Base-by-base conservation (phyloP, 2,888 invertebrate genomes). In the Amorpha juglandis region DNA sequence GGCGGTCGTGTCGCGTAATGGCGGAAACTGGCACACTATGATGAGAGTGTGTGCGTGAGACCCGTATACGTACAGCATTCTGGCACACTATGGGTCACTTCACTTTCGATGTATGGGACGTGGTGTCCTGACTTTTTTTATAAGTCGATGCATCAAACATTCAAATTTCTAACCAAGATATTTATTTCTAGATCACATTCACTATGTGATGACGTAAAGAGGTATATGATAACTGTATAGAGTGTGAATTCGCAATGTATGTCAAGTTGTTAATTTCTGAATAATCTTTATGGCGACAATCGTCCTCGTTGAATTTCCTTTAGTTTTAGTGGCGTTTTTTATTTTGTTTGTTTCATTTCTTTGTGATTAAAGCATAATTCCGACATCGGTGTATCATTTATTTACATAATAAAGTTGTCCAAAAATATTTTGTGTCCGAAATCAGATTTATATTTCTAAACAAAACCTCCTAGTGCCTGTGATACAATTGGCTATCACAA, bases 211-310 rank as follows among this genome's bases (percentile, higher is more conserved):
- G 8, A 38, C 9, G 1, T 9, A 38, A 38, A 38, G 7, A 45
- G 45, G 11, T 45, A 19, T 50, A 2, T 38, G 58, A 42, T 58
- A 42, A 19, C 7, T 19, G 16, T 42, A 21, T 38, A 4, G 6
- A n/a, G 58, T 42, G 19, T 19, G 42, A 58, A 58, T 58, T 42
- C 38, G 58, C 58, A 58, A 42, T 42, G 42, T 58, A 12, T 58
- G 58, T 58, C 38, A 58, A 42, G 58, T 58, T 58, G 38, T 19
- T 19, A 58, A 42, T 38, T 50, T 27, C 19, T 19, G 19, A 11
- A 42, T 19, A 12, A 58, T 58, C 58, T 58, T 58, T 58, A 58
- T 42, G 38, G 58, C 35, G 53, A 6, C 38, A 42, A 42, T 19
- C 38, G 19, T 19, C 35, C 19, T 38, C n/a, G 19, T 42, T 42